phyloP scores from a whole-genome alignment of 2,113 vertebrate genomes.

The Laterallus jamaicensis region DNA sequence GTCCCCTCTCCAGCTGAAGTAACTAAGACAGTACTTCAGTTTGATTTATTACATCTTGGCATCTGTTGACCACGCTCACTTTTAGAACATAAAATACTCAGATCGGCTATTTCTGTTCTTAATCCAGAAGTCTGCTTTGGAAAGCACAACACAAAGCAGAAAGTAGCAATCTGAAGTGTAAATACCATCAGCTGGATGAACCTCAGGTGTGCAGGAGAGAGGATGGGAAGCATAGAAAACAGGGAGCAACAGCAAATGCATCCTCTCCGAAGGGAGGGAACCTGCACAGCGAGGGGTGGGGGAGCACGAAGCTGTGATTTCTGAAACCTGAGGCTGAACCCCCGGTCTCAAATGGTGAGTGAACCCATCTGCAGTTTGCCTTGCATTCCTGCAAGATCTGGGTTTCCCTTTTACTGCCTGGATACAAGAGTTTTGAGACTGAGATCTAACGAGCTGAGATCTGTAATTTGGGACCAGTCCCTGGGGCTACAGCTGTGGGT shows the following conservation, averaged over 20 bases:
- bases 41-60: slow-evolving; percentile 27
- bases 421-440: background rate
- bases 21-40: background rate
- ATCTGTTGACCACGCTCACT: background rate
- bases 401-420: background rate
- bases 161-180: background rate
- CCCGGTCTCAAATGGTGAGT: background rate
- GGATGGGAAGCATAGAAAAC: background rate
- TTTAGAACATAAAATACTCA: background rate
- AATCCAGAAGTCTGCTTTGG: background rate
- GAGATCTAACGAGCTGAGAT: background rate
- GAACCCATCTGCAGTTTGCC: background rate
- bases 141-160: background rate
- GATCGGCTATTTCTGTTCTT: background rate
- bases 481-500: background rate
- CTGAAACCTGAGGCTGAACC: fast-evolving
- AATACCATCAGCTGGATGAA: background rate
- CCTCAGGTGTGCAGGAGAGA: background rate
- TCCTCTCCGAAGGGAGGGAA: background rate
- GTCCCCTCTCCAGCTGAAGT: background rate
- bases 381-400: background rate
- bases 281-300: background rate
- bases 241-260: background rate
- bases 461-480: background rate
- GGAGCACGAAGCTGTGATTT: background rate